Conservation (phyloP, 2,888 invertebrate genomes). For the Brachypterus glaber region DNA sequence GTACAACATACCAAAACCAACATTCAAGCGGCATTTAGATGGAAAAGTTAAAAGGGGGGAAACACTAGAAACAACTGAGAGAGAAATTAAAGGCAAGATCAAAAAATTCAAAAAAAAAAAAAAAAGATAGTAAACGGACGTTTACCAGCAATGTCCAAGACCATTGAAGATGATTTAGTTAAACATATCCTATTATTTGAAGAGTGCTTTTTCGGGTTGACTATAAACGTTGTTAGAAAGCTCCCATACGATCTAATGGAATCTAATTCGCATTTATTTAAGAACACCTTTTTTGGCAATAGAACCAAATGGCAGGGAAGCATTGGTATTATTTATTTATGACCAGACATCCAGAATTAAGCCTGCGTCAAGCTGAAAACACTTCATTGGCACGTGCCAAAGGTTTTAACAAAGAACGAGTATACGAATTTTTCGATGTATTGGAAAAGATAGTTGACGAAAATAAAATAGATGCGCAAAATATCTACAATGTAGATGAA, state of each 20-base stretch:
- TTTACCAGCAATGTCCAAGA: neutral
- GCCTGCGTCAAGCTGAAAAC: constrained; percentile 19
- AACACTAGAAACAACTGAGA: too few relatives aligned
- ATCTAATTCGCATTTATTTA: too few relatives aligned
- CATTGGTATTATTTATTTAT: constrained; percentile 12
- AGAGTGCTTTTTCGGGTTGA: neutral
- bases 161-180: neutral
- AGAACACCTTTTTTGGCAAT: neutral
- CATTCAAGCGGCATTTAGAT: neutral
- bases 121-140: neutral
- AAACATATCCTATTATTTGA: neutral
- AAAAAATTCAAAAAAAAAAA: neutral
- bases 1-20: neutral
- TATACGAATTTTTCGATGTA: constrained; percentile 20
- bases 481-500: constrained; percentile 22
- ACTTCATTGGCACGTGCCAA: constrained; percentile 15
- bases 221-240: neutral
- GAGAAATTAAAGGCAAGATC: neutral
- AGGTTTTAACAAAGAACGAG: constrained; percentile 19
- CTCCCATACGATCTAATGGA: neutral
- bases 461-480: constrained; percentile 16
- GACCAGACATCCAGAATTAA: constrained; percentile 16
- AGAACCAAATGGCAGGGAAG: constrained; percentile 4
- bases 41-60: too few relatives aligned
- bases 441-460: constrained; percentile 16